These are phyloP conservation scores for Leptopilina clavipes DNA, from an alignment of 1,140 invertebrate species.

Conservation along the genomic window DNA sequence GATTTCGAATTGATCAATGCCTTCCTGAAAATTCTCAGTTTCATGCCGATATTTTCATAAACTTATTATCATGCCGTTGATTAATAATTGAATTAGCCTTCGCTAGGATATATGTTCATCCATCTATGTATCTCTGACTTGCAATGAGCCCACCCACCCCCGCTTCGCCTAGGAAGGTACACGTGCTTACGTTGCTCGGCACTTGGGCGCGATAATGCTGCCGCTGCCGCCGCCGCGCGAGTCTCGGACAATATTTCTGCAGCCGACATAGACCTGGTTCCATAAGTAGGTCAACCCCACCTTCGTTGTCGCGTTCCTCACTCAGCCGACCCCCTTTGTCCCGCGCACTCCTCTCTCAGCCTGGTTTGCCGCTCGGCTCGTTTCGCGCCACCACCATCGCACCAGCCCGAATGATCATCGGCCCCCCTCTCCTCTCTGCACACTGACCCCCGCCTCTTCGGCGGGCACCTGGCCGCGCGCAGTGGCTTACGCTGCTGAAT, in stretches of 20 bases:
- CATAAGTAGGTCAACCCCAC: slow-evolving; percentile 82
- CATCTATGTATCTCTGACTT: slow-evolving; percentile 17
- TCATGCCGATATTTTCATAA: slow-evolving; percentile 11
- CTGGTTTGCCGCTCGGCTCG: slow-evolving; percentile 44
- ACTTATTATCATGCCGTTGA: background rate
- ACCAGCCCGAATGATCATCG: slow-evolving; percentile 43
- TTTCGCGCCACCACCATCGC: slow-evolving; percentile 65
- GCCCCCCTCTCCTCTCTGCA: slow-evolving; percentile 46
- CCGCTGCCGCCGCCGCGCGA: slow-evolving; percentile 44
- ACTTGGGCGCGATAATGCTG: slow-evolving; percentile 33
- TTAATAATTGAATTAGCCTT: slow-evolving; percentile 32
- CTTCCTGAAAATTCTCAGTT: too few species aligned
- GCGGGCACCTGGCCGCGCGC: slow-evolving; percentile 75
- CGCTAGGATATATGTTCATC: slow-evolving; percentile 1
- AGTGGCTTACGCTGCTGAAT: slow-evolving; percentile 69
- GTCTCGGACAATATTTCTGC: slow-evolving; percentile 71
- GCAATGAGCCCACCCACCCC: slow-evolving; percentile 28
- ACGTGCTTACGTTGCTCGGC: slow-evolving; percentile 44
- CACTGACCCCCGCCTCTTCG: slow-evolving; percentile 57
- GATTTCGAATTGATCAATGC: too few species aligned
- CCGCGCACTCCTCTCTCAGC: slow-evolving; percentile 51
- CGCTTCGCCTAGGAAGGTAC: slow-evolving; percentile 38
- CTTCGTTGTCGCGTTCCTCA: slow-evolving; percentile 67
- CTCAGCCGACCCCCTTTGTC: slow-evolving; percentile 70
- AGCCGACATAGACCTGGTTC: slow-evolving; percentile 76